Conservation (phyloP, 1,140 invertebrate genomes). For the Ephestia elutella region DNA sequence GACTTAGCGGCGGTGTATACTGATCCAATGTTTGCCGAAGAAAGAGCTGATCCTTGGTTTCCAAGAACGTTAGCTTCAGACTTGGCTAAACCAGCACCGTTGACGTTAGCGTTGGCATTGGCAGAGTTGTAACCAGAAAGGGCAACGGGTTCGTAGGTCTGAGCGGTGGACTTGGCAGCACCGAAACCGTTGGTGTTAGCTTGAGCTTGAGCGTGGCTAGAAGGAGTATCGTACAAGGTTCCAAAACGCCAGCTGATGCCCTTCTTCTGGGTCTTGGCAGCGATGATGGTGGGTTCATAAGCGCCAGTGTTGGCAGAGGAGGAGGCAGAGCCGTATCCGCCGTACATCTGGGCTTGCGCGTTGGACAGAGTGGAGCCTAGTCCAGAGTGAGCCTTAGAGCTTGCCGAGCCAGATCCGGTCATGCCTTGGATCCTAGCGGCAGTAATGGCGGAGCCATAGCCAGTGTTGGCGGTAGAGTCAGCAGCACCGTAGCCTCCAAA, state of each 20-base stretch:
- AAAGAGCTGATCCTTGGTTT: conserved; percentile 29
- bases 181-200: conserved; percentile 27
- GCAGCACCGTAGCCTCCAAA: conserved; percentile 41
- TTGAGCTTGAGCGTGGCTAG: conserved; percentile 28
- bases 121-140: conserved; percentile 31
- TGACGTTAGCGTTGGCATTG: conserved; percentile 33
- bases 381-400: conserved; percentile 21
- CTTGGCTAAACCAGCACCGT: conserved; percentile 34
- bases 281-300: conserved; percentile 25
- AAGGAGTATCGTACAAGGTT: conserved; percentile 33
- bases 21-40: conserved; percentile 25
- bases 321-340: conserved; percentile 35
- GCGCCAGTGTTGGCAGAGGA: conserved; percentile 36
- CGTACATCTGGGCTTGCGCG: conserved; percentile 30
- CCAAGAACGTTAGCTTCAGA: conserved; percentile 34
- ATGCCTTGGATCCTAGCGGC: conserved; percentile 33
- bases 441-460: conserved; percentile 32
- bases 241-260: conserved; percentile 50
- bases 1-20: conserved; percentile 20
- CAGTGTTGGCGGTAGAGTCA: conserved; percentile 44
- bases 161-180: conserved; percentile 34
- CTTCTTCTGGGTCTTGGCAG: conserved; percentile 34
- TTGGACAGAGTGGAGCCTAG: conserved; percentile 22
- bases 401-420: conserved; percentile 22
- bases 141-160: conserved; percentile 26